phyloP scores from a whole-genome alignment of 1,140 invertebrate genomes.

The Eciton burchellii region DNA sequence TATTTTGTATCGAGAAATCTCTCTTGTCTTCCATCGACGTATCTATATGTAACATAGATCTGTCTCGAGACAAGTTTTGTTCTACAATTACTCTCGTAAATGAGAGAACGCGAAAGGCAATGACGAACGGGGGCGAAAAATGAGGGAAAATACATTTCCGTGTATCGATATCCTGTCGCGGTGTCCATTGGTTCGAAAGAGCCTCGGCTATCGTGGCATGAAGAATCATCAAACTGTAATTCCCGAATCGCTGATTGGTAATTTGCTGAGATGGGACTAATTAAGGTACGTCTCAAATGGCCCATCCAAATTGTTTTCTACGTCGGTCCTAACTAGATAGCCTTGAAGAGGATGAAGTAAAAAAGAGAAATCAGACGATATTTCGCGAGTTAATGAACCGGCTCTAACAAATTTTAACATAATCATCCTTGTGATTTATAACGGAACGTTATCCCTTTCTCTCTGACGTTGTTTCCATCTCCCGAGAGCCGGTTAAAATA shows the following conservation, averaged over 20 bases:
- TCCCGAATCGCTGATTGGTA: slow-evolving; percentile 68
- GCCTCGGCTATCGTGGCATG: not conserved
- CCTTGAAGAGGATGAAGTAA: slow-evolving; percentile 56
- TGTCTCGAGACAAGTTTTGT: not conserved
- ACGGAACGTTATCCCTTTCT: slow-evolving; percentile 46
- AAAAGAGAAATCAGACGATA: slow-evolving; percentile 54
- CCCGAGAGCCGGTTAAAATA: not conserved
- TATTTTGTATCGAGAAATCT: not conserved
- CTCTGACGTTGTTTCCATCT: not conserved
- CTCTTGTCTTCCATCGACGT: too few relatives aligned
- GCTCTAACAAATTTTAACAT: slow-evolving; percentile 61
- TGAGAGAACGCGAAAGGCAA: not conserved
- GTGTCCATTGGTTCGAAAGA: not conserved
- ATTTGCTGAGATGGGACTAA: slow-evolving; percentile 64
- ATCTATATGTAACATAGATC: not conserved
- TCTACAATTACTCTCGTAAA: not conserved
- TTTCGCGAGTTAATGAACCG: slow-evolving; percentile 69
- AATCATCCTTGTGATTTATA: slow-evolving; percentile 73
- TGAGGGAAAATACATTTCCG: not conserved
- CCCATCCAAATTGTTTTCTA: slow-evolving; percentile 72
- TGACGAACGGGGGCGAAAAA: not conserved
- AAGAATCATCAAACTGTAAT: slow-evolving; percentile 59
- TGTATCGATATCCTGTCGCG: slow-evolving; percentile 7
- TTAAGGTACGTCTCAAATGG: slow-evolving; percentile 64
- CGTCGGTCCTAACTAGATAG: slow-evolving; percentile 64